phyloP scores from a whole-genome alignment of 2,113 vertebrate genomes.

The Silurus glanis region DNA sequence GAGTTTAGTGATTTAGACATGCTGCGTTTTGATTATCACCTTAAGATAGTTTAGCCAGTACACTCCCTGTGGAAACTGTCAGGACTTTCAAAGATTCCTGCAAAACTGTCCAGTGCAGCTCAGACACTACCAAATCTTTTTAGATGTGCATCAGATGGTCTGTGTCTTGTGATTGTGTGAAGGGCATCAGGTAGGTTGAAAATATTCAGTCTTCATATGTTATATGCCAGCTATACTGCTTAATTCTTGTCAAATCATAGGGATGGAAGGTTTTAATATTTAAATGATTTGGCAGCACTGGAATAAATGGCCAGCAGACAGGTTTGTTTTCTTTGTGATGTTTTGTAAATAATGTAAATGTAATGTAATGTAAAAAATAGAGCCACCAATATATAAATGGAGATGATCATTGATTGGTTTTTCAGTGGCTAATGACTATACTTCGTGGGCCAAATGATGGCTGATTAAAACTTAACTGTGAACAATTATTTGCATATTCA shows the following conservation, averaged over 20 bases:
- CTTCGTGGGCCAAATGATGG: not conserved
- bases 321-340: not conserved
- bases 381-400: not conserved
- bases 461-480: no score
- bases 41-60: conserved; percentile 35
- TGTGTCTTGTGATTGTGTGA: conserved; percentile 73
- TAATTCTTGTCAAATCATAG: conserved; percentile 8
- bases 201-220: not conserved
- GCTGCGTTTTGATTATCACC: conserved; percentile 9
- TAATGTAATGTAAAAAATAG: not conserved
- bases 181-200: conserved; percentile 70
- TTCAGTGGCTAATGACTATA: not conserved
- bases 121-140: conserved; percentile 23
- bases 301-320: not conserved
- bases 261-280: not conserved
- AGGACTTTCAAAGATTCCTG: not conserved
- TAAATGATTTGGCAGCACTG: conserved; percentile 4
- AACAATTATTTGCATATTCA: no score
- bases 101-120: conserved; percentile 1
- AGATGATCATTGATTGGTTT: not conserved
- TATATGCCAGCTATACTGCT: not conserved
- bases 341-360: not conserved
- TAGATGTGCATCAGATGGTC: conserved; percentile 75
- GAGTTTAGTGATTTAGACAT: not conserved
- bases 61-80: conserved; percentile 38